phyloP scores from a whole-genome alignment of 2,113 vertebrate genomes.

The Brienomyrus brachyistius region DNA sequence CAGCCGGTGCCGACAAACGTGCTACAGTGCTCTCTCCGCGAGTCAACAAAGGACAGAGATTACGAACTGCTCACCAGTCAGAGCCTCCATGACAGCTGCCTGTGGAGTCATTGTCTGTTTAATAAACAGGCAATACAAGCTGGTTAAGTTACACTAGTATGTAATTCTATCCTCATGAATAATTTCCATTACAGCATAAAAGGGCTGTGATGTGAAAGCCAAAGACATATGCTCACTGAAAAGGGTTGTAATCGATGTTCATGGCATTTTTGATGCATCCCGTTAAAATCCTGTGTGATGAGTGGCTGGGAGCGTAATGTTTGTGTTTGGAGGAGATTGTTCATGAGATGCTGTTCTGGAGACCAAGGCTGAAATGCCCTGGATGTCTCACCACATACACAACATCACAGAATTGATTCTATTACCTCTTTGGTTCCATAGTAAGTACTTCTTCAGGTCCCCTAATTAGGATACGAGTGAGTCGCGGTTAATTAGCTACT shows the following conservation, averaged over 20 bases:
- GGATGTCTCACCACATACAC: background rate
- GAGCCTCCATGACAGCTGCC: background rate
- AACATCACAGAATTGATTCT: background rate
- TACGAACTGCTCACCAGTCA: background rate
- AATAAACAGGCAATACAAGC: background rate
- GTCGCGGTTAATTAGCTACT: background rate
- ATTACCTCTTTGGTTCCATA: background rate
- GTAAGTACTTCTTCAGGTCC: background rate
- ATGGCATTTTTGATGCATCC: background rate
- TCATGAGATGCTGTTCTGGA: background rate
- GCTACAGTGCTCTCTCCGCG: background rate
- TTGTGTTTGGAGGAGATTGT: conserved; percentile 4
- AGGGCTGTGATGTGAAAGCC: background rate
- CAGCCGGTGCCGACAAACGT: background rate
- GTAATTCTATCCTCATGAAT: conserved; percentile 5
- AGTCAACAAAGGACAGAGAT: background rate
- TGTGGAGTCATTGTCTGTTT: background rate
- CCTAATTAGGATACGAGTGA: background rate
- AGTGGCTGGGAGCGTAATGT: background rate
- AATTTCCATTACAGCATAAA: background rate
- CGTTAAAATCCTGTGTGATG: too few relatives aligned
- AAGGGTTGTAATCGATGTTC: background rate
- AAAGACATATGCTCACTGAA: background rate
- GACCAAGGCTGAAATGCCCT: background rate
- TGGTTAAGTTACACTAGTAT: conserved; percentile 3